These are phyloP conservation scores for Tromatobia lineatoria DNA, from an alignment of 2,888 invertebrate genomes.

Conservation along the genomic window DNA sequence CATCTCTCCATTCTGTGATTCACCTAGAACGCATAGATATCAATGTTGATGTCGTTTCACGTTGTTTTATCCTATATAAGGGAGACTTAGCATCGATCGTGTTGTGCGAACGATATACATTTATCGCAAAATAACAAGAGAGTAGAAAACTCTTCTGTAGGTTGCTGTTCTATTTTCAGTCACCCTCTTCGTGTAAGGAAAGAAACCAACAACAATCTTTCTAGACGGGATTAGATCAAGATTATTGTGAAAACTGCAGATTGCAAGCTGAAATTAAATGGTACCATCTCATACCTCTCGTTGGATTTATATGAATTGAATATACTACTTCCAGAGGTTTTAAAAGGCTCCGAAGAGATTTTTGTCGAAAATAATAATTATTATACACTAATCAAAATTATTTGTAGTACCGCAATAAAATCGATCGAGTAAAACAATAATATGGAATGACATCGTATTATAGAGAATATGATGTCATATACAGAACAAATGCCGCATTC, in stretches of 20 bases:
- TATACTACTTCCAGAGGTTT: too few species aligned
- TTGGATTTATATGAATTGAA: too few species aligned
- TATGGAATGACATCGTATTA: neutral
- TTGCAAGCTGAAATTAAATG: neutral
- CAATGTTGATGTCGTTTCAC: neutral
- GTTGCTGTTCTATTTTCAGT: too few species aligned
- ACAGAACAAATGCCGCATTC: neutral
- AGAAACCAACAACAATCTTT: neutral
- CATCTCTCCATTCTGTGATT: too few species aligned
- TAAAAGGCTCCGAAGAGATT: too few species aligned
- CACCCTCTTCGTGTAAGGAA: neutral
- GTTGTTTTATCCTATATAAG: constrained; percentile 11
- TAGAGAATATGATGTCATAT: too few species aligned
- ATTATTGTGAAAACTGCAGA: neutral
- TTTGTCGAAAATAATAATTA: too few species aligned
- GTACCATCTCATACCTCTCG: too few species aligned
- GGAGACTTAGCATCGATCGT: constrained; percentile 32
- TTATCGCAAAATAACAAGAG: too few species aligned
- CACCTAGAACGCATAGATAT: neutral
- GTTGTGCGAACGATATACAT: constrained; percentile 60
- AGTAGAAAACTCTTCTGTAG: too few species aligned
- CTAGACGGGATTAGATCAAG: neutral
- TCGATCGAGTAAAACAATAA: neutral
- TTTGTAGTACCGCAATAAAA: neutral
- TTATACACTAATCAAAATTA: neutral